Evolutionary conservation across 1,140 invertebrate genomes (phyloP).

Genomic region (Atta cephalotes): DNA sequence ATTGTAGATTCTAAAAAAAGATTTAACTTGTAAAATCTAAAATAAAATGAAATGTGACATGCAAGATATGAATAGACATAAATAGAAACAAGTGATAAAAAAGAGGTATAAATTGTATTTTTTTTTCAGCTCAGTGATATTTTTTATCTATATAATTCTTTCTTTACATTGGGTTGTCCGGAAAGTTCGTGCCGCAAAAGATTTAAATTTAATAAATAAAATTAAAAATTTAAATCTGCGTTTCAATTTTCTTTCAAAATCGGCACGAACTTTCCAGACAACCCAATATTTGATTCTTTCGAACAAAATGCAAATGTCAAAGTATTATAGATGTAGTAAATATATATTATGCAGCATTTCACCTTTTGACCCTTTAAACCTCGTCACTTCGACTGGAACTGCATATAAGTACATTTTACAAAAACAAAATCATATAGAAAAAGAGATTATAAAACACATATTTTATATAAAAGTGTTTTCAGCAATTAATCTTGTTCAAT

Average conservation of each 20-base stretch:
- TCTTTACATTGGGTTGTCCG: too few species aligned
- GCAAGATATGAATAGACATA: not conserved
- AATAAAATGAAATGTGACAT: not conserved
- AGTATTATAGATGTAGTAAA: too few species aligned
- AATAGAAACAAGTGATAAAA: constrained; percentile 6
- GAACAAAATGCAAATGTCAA: not conserved
- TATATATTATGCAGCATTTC: not conserved
- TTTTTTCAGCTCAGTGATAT: not conserved
- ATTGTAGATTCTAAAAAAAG: not conserved
- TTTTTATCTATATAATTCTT: not conserved
- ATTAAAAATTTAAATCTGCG: too few species aligned
- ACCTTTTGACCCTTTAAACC: not conserved
- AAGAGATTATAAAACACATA: not conserved
- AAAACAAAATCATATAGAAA: not conserved
- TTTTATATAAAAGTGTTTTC: not conserved
- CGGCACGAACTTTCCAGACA: too few species aligned
- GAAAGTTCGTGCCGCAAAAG: too few species aligned
- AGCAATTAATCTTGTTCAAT: not conserved
- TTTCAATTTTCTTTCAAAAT: too few species aligned
- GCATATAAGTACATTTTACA: not conserved
- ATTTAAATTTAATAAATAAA: too few species aligned
- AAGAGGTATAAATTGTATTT: not conserved
- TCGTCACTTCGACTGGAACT: not conserved
- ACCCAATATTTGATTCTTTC: not conserved
- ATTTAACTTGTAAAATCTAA: not conserved